These are phyloP conservation scores for Aurelia coerulea DNA, from an alignment of 30 jellyfish, hydroid and myxozoan genomes.

Conservation along the genomic window DNA sequence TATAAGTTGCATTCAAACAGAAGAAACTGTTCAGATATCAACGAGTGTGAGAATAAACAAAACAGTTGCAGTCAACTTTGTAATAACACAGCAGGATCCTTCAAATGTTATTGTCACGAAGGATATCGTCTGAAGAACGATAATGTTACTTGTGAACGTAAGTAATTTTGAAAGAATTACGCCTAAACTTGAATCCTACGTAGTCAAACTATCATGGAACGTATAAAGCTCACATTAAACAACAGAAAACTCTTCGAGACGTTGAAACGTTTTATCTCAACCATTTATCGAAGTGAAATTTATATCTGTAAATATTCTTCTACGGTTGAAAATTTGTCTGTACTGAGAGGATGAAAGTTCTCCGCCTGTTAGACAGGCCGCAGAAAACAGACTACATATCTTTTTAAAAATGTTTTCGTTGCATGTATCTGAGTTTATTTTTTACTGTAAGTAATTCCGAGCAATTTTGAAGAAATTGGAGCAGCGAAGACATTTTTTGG, in stretches of 20 bases:
- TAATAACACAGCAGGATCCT: conserved; percentile 80
- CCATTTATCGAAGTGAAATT: not conserved
- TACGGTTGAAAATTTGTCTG: not conserved
- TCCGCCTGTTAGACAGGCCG: not conserved
- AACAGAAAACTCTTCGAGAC: too few species aligned
- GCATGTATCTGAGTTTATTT: too few species aligned
- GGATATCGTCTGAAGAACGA: conserved; percentile 78
- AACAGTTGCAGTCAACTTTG: conserved; percentile 80
- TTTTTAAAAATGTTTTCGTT: not conserved
- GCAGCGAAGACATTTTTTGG: too few species aligned
- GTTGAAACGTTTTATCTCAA: too few species aligned
- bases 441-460: too few species aligned
- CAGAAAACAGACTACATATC: not conserved
- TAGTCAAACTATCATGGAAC: not conserved
- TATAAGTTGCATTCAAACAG: conserved; percentile 58
- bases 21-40: conserved; percentile 78
- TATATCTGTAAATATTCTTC: too few species aligned
- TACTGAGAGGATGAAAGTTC: not conserved
- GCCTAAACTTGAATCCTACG: not conserved
- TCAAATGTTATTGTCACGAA: conserved; percentile 64
- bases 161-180: conserved; percentile 1
- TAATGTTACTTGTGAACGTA: conserved; percentile 87
- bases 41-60: conserved; percentile 69
- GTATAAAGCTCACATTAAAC: too few species aligned
- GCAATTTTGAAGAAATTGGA: too few species aligned